phyloP scores from a whole-genome alignment of 2,113 vertebrate species.

The Peucedramus taeniatus region DNA sequence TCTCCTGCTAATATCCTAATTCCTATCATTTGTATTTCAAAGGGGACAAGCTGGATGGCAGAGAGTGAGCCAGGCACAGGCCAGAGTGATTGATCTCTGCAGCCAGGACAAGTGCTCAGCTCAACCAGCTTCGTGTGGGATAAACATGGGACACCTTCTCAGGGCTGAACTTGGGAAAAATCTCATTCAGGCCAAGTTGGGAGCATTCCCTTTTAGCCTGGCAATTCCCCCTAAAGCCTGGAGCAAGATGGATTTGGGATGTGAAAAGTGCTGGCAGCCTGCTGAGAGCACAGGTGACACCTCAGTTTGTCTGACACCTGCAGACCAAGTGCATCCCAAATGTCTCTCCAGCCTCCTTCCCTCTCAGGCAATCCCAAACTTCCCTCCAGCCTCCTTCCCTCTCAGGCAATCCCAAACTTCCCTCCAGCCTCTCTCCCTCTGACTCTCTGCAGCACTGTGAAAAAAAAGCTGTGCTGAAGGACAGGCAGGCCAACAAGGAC shows the following conservation, averaged over 20 bases:
- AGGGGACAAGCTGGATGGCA: background rate
- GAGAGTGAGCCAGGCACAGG: background rate
- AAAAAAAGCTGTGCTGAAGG: background rate
- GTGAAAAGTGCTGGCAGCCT: background rate
- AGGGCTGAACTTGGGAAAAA: background rate
- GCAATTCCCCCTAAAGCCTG: background rate
- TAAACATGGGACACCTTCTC: background rate
- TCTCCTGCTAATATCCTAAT: conserved; percentile 46
- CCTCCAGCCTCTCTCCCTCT: background rate
- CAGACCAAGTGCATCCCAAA: background rate
- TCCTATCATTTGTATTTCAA: conserved; percentile 50
- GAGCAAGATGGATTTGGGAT: background rate
- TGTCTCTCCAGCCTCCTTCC: accelerated
- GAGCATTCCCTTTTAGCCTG: background rate
- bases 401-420: background rate
- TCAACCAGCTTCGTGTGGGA: background rate
- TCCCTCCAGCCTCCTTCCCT: background rate
- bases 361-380: background rate
- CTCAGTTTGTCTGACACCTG: background rate
- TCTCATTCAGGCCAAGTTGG: accelerated
- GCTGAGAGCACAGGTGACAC: background rate
- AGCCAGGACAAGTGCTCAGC: background rate
- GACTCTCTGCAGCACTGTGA: background rate
- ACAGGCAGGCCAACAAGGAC: background rate
- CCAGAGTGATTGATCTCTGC: background rate